Percentiles rank a stretch among this genome's conserved stretches.
These are phyloP conservation scores for Amphiura filiformis DNA, from an alignment of 35 echinoderm and acorn worm species.

Conservation along the genomic window DNA sequence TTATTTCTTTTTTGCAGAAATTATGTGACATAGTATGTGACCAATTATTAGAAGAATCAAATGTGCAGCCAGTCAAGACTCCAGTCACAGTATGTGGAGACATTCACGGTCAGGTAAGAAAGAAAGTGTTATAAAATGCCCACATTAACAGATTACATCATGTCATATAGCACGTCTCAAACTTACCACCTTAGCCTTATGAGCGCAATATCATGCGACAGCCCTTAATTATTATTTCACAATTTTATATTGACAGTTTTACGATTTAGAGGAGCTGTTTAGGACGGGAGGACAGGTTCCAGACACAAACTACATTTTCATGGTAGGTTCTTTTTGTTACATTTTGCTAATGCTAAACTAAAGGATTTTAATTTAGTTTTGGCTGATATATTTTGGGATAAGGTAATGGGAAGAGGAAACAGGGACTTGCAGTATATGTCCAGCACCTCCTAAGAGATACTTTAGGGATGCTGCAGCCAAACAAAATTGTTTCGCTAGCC, in stretches of 20 bases:
- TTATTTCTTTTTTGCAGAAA: too few relatives aligned
- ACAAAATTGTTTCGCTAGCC: too few relatives aligned
- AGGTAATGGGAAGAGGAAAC: too few relatives aligned
- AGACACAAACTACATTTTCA: conserved; percentile 92
- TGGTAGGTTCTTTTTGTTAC: conserved; percentile 54
- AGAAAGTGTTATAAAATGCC: background rate
- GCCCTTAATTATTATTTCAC: background rate
- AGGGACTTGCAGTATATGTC: too few relatives aligned
- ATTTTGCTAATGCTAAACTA: background rate
- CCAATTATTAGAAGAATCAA: conserved; percentile 89
- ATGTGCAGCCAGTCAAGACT: conserved; percentile 94
- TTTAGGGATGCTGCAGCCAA: too few relatives aligned
- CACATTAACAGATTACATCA: background rate
- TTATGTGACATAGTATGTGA: conserved; percentile 97
- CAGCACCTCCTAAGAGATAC: too few relatives aligned
- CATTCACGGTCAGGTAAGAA: conserved; percentile 95
- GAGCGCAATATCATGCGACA: too few relatives aligned
- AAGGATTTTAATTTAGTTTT: too few relatives aligned
- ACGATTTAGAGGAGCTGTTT: conserved; percentile 96
- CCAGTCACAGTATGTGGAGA: conserved; percentile 98
- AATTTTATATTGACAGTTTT: conserved; percentile 62
- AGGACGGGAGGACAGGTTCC: conserved; percentile 91
- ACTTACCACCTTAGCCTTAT: background rate
- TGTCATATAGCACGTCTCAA: background rate
- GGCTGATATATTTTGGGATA: too few relatives aligned